These are phyloP conservation scores for Calameuta filiformis DNA, from an alignment of 2,888 invertebrate species.

Conservation along the genomic window DNA sequence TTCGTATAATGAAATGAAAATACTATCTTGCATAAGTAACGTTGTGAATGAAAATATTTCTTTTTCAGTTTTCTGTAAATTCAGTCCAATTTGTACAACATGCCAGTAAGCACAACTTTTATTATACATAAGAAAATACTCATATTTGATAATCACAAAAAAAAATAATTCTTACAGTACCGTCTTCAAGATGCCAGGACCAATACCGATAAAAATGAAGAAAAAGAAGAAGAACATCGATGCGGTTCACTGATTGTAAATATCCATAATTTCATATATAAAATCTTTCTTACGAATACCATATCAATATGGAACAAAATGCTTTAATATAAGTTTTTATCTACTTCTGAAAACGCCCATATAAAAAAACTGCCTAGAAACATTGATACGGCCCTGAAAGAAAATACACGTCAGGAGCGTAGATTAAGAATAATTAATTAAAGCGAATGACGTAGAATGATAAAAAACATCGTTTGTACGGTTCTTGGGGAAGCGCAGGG, in stretches of 20 bases:
- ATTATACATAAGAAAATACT: conserved; percentile 3
- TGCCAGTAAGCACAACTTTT: conserved; percentile 85
- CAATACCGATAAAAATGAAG: conserved; percentile 80
- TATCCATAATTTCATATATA: not conserved
- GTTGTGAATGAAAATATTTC: conserved; percentile 24
- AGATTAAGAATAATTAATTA: conserved; percentile 1
- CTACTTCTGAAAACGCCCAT: not conserved
- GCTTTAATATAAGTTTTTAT: not conserved
- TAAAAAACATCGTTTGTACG: conserved; percentile 1
- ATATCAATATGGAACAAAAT: not conserved
- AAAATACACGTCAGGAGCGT: not conserved
- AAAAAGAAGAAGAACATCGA: conserved; percentile 80
- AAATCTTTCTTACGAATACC: not conserved
- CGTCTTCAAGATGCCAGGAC: conserved; percentile 90
- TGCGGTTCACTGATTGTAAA: conserved; percentile 42
- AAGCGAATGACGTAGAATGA: not conserved
- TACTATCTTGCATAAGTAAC: not conserved
- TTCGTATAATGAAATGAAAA: conserved; percentile 1
- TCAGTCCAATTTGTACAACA: conserved; percentile 97
- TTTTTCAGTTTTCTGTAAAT: conserved; percentile 93
- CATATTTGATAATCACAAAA: not conserved
- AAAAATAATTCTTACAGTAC: conserved; percentile 74
- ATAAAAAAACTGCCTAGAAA: not conserved
- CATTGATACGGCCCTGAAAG: not conserved
- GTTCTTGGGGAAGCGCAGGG: not conserved